Evolutionary conservation across 2,113 vertebrate species (phyloP).

Genomic region (Cyprinodon tularosa): DNA sequence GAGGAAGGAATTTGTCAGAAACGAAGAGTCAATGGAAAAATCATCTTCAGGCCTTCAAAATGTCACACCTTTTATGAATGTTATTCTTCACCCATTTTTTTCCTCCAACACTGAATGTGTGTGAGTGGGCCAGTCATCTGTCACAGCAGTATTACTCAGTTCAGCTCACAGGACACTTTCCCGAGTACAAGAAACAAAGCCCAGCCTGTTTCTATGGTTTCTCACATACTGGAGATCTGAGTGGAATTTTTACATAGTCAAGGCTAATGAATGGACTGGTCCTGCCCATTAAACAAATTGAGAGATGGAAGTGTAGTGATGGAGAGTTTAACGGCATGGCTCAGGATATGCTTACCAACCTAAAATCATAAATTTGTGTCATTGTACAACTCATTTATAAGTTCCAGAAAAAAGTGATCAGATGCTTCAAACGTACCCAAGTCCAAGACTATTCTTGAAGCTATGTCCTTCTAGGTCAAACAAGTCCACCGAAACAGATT

Average conservation of each 20-base stretch:
- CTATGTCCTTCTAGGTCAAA: constrained; percentile 33
- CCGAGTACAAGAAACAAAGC: constrained; percentile 74
- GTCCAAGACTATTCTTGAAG: neutral
- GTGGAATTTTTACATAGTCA: constrained; percentile 61
- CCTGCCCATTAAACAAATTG: constrained; percentile 54
- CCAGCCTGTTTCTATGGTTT: constrained; percentile 77
- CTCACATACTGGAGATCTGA: constrained; percentile 69
- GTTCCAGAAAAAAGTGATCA: neutral
- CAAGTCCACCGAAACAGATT: constrained; percentile 41
- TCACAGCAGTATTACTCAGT: constrained; percentile 69
- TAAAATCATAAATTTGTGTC: constrained; percentile 19
- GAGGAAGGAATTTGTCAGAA: constrained; percentile 34
- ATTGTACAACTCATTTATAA: constrained; percentile 37
- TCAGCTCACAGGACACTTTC: constrained; percentile 69
- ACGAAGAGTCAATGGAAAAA: constrained; percentile 46
- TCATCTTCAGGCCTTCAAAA: constrained; percentile 43
- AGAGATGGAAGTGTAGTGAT: constrained; percentile 23
- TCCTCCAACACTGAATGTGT: constrained; percentile 47
- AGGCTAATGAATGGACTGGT: constrained; percentile 52
- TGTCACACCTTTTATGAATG: constrained; percentile 66
- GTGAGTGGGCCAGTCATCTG: constrained; percentile 70
- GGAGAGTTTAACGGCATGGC: constrained; percentile 16
- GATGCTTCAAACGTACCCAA: neutral
- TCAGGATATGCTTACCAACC: constrained; percentile 15
- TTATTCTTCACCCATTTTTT: constrained; percentile 50